Percentiles rank a stretch among this genome's conserved stretches.
These are phyloP conservation scores for Cantharis rufa DNA, from an alignment of 2,888 invertebrate species.

Conservation along the genomic window DNA sequence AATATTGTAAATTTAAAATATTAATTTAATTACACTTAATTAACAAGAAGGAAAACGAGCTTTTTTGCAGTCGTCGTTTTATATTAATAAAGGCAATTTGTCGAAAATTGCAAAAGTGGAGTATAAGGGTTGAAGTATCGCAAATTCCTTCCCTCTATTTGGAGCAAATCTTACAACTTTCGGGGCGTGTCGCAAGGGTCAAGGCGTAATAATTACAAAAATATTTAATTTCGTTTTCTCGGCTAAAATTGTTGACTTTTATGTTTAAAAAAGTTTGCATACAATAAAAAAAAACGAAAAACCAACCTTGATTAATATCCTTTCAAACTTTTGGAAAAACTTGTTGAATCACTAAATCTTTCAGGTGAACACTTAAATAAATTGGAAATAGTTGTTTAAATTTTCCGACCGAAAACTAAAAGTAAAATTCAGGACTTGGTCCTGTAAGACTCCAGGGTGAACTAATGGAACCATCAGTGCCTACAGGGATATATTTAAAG, in stretches of 20 bases:
- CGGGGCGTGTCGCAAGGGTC: not conserved
- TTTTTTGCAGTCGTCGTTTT: not conserved
- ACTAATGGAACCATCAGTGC: slow-evolving; percentile 37
- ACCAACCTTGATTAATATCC: not conserved
- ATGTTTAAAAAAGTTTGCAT: not conserved
- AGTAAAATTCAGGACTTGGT: not conserved
- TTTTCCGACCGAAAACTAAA: not conserved
- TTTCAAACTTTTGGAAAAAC: not conserved
- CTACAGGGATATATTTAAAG: slow-evolving; percentile 49
- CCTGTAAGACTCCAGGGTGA: slow-evolving; percentile 31
- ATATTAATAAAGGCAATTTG: not conserved
- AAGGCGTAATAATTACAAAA: not conserved
- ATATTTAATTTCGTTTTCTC: not conserved
- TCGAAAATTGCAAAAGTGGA: not conserved
- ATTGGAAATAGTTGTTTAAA: not conserved
- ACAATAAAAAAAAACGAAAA: not conserved
- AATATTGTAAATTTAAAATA: not conserved
- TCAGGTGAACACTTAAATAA: not conserved
- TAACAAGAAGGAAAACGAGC: not conserved
- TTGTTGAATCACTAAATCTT: not conserved
- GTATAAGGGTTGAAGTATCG: not conserved
- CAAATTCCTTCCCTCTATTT: not conserved
- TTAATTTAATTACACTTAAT: not conserved
- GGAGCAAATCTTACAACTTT: not conserved
- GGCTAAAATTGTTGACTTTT: not conserved